Evolutionary conservation across 2,113 vertebrate genomes (phyloP).

Genomic region (Heliornis fulica): DNA sequence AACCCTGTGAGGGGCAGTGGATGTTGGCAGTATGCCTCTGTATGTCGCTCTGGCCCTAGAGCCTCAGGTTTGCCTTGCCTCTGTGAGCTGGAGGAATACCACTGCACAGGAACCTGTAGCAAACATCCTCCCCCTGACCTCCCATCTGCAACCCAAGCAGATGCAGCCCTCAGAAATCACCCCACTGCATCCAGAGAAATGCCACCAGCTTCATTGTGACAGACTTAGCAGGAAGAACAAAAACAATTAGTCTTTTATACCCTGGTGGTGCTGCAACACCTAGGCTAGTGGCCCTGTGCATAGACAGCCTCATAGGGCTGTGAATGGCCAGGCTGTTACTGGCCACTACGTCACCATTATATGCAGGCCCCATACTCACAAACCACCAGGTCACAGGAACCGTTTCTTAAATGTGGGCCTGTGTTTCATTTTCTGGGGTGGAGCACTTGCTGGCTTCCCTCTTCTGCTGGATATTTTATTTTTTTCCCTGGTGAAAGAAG

Average conservation of each 20-base stretch:
- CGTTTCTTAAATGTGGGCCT: background rate
- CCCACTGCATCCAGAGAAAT: background rate
- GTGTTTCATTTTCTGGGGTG: background rate
- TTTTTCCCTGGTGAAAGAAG: background rate
- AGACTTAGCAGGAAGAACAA: background rate
- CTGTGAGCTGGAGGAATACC: background rate
- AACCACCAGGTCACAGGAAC: background rate
- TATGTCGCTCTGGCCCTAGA: accelerated
- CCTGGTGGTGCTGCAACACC: background rate
- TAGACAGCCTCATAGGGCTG: background rate
- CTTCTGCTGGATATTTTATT: background rate
- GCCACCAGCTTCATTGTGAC: background rate
- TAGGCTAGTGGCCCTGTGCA: background rate
- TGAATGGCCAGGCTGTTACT: background rate
- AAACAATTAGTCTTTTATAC: background rate
- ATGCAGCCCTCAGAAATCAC: background rate
- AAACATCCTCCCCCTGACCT: background rate
- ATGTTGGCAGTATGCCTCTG: background rate
- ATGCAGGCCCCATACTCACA: background rate
- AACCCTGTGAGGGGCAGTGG: background rate
- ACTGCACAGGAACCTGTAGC: background rate
- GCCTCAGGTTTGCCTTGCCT: background rate
- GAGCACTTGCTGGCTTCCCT: background rate
- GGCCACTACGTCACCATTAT: background rate
- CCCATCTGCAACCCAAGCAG: background rate